Evolutionary conservation across 2,113 vertebrate genomes (phyloP).

Genomic region (Gymnocephalus cernua): DNA sequence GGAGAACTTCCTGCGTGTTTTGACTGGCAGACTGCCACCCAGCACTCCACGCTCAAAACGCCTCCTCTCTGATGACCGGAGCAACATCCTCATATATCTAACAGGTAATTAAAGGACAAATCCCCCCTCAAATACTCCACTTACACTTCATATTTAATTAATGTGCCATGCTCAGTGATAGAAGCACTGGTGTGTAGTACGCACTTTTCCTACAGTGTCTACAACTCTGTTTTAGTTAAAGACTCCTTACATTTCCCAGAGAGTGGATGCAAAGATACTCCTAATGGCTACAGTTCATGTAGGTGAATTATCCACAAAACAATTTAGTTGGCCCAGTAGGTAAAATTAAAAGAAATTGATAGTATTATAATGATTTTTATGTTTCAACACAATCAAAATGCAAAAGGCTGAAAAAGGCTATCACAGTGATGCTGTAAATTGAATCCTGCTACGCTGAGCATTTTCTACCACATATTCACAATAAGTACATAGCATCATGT

Average conservation of each 20-base stretch:
- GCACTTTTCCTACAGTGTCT: background rate
- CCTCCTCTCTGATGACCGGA: conserved; percentile 96
- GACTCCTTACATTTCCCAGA: background rate
- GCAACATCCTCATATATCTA: conserved; percentile 99
- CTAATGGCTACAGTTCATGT: background rate
- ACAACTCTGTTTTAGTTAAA: background rate
- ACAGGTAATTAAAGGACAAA: conserved; percentile 83
- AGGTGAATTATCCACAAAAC: background rate
- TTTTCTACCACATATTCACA: background rate
- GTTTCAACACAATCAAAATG: background rate
- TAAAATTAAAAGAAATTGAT: background rate
- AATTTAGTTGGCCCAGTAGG: background rate
- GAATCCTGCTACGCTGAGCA: background rate
- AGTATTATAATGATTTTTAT: background rate
- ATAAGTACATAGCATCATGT: background rate
- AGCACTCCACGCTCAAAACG: conserved; percentile 96
- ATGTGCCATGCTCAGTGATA: background rate
- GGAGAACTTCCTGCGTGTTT: conserved; percentile 95
- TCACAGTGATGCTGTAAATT: background rate
- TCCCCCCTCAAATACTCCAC: background rate
- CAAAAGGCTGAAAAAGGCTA: background rate
- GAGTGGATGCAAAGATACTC: background rate
- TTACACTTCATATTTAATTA: background rate
- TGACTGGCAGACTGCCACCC: conserved; percentile 95
- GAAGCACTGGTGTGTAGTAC: background rate